A percentile compares a stretch with the other conserved stretches of the same genome.
Conservation (phyloP, 1,140 invertebrate species). For the Pararge aegeria region DNA sequence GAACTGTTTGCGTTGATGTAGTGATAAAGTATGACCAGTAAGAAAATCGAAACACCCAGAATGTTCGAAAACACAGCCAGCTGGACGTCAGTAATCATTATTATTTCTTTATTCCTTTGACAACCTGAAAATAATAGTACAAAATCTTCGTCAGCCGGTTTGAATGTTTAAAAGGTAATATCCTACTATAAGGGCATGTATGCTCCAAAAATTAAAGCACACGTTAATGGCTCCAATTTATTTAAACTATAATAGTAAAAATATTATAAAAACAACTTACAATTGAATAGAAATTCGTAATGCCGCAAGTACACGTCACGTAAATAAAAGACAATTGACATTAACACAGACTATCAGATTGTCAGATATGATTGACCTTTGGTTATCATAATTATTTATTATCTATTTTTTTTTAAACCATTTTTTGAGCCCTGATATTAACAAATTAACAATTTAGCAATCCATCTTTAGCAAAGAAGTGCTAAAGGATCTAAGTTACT, state of each 20-base stretch:
- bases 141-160: neutral
- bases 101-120: conserved; percentile 21
- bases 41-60: conserved; percentile 94
- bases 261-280: neutral
- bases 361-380: neutral
- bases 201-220: neutral
- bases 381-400: too few species aligned
- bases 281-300: neutral
- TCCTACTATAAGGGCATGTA: neutral
- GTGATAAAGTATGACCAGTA: conserved; percentile 97
- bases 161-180: neutral
- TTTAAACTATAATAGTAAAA: neutral
- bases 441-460: too few species aligned
- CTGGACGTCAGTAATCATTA: conserved; percentile 98
- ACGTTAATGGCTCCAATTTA: neutral
- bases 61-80: conserved; percentile 97
- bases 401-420: too few species aligned
- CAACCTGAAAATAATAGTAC: conserved; percentile 17
- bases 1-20: conserved; percentile 95
- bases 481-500: too few species aligned
- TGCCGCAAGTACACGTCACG: neutral
- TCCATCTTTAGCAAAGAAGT: too few species aligned
- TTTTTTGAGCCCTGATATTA: too few species aligned
- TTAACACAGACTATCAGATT: neutral
- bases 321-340: neutral